Evolutionary conservation across 2,888 invertebrate species (phyloP), one percentile per base, ranked within the genome.

Genomic region (Hirudinaria manillensis): DNA sequence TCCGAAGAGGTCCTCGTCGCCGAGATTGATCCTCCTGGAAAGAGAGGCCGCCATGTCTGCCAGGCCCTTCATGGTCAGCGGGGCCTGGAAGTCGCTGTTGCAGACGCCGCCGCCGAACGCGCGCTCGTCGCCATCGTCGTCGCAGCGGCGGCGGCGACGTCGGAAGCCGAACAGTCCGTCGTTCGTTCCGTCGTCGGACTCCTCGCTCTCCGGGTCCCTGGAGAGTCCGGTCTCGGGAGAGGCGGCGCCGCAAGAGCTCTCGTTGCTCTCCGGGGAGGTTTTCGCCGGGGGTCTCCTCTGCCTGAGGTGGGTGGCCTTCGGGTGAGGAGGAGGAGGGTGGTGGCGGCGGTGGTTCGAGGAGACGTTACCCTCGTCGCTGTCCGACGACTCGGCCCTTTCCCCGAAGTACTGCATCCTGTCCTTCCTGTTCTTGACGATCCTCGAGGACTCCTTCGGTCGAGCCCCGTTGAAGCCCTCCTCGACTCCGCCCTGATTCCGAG

Each of bases 41-140:
- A 72, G 55, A 0, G 72, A 51, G 2, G 72, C 72, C 2, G 65
- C 73, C 61, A 65, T 73, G 19, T 73, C 36, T 19, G 61, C 65
- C 21, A 73, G 32, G 38, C 55, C 38, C 27, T 65, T 73, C 61
- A 65, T 34, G 34, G 55, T 36, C 36, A 36, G 36, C 32, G 34
- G 34, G 24, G 36, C 45, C 36, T 73, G 32, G 45, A 34, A 65
- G 34, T 29, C 34, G 72, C n/a, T 72, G 72, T 55, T 53, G 34
- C 16, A 29, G 29, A 55, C 24, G 6, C 21, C 36, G 21, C 36
- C 70, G 2, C 45, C 45, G 45, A 45, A 45, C 13, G 61, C 53
- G 13, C 53, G 24, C 10, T 29, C 61, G 13, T 53, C 13, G 21
- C 53, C 53, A 2, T 21, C 61, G 29, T 61, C 29, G 45, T 45